phyloP scores from a whole-genome alignment of 1,140 invertebrate genomes.

The Tetramorium simillimum region DNA sequence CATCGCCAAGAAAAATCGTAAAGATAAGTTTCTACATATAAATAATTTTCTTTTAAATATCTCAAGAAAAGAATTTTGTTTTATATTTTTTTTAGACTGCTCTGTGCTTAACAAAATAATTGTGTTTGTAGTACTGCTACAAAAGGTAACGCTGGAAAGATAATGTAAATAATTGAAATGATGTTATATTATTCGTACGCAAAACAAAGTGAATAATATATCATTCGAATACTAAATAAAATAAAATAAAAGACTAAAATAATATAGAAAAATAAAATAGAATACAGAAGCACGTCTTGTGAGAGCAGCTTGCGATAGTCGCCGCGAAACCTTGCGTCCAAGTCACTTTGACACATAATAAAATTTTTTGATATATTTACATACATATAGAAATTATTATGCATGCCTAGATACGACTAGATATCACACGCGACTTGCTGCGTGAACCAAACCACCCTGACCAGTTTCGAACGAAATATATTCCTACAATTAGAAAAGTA shows the following conservation, averaged over 20 bases:
- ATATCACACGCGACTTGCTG: conserved; percentile 73
- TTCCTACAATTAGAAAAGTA: conserved; percentile 78
- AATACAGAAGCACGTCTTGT: background rate
- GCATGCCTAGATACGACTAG: conserved; percentile 61
- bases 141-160: background rate
- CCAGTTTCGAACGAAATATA: conserved; percentile 69
- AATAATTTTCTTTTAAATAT: background rate
- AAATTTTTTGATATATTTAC: conserved; percentile 52
- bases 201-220: background rate
- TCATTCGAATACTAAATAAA: background rate
- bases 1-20: background rate
- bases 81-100: background rate
- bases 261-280: background rate
- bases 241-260: background rate
- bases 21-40: background rate
- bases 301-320: background rate
- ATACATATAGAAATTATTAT: conserved; percentile 58
- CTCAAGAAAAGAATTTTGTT: background rate
- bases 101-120: background rate
- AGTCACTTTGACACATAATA: conserved; percentile 60
- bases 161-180: background rate
- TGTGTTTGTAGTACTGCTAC: too few relatives aligned
- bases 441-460: conserved; percentile 67
- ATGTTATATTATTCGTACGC: background rate
- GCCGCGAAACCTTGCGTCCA: conserved; percentile 53